Evolutionary conservation across 2,113 vertebrate genomes (phyloP).

Genomic region (Xenus cinereus): DNA sequence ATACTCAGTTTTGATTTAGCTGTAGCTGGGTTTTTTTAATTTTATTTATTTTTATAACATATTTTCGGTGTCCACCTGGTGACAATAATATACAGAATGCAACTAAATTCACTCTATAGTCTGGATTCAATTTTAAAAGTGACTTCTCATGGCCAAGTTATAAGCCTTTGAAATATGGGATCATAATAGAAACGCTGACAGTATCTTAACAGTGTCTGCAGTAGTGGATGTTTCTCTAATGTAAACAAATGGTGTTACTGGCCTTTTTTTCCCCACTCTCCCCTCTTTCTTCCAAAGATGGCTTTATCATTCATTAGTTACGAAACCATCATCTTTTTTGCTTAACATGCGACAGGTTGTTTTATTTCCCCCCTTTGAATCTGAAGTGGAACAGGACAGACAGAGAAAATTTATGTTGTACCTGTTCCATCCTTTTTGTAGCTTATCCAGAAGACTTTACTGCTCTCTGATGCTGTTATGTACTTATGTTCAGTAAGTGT

Average conservation of each 20-base stretch:
- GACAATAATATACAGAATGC: neutral
- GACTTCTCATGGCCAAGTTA: conserved; percentile 64
- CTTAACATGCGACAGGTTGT: neutral
- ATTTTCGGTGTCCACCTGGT: neutral
- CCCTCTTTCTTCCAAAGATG: neutral
- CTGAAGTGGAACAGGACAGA: neutral
- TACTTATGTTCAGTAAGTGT: conserved; percentile 4
- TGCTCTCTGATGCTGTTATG: neutral
- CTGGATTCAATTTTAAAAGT: conserved; percentile 63
- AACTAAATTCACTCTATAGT: conserved; percentile 42
- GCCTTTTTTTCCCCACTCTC: neutral
- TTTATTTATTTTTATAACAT: neutral
- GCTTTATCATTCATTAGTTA: conserved; percentile 63
- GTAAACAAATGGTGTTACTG: conserved; percentile 69
- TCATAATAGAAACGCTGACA: conserved; percentile 59
- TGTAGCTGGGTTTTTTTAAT: neutral
- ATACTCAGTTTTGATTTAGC: neutral
- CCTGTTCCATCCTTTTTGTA: neutral
- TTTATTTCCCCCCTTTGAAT: neutral
- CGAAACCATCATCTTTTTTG: conserved; percentile 49
- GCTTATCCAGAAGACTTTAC: neutral
- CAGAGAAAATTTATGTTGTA: conserved; percentile 3
- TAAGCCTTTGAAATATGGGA: conserved; percentile 63
- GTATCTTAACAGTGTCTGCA: conserved; percentile 57
- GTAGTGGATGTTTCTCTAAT: conserved; percentile 56